Conservation (phyloP, 1,140 invertebrate species). For the Araneus ventricosus region DNA sequence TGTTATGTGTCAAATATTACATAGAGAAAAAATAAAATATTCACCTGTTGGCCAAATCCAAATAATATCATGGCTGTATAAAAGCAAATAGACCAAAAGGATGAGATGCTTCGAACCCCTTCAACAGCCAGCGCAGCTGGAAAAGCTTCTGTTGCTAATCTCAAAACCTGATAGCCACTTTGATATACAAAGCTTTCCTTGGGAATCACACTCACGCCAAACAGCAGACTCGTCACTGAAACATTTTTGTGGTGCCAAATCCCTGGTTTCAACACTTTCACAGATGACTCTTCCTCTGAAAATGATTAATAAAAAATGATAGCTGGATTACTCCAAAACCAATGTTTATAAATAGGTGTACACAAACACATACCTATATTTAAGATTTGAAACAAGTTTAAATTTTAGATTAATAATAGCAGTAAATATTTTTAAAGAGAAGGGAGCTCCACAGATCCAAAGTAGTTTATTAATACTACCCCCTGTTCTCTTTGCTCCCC, state of each 20-base stretch:
- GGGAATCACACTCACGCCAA: slow-evolving; percentile 74
- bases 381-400: too few species aligned
- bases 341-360: too few species aligned
- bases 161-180: slow-evolving; percentile 84
- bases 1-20: too few species aligned
- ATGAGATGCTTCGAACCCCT: slow-evolving; percentile 84
- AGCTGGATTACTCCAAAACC: background rate
- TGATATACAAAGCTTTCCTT: slow-evolving; percentile 22
- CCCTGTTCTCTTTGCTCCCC: too few species aligned
- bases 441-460: too few species aligned
- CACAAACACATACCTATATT: too few species aligned
- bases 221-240: slow-evolving; percentile 71
- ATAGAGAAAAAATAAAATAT: background rate
- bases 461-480: too few species aligned
- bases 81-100: slow-evolving; percentile 92
- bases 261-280: slow-evolving; percentile 84
- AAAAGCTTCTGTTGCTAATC: slow-evolving; percentile 91
- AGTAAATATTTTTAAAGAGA: too few species aligned
- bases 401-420: too few species aligned
- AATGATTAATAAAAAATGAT: slow-evolving; percentile 65
- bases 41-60: slow-evolving; percentile 89
- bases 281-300: slow-evolving; percentile 87
- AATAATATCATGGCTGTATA: slow-evolving; percentile 92
- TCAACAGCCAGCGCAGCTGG: slow-evolving; percentile 89
- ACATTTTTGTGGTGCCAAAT: slow-evolving; percentile 78